Evolutionary conservation across 2,113 vertebrate genomes (phyloP).

Genomic region (Turdus rufiventris): DNA sequence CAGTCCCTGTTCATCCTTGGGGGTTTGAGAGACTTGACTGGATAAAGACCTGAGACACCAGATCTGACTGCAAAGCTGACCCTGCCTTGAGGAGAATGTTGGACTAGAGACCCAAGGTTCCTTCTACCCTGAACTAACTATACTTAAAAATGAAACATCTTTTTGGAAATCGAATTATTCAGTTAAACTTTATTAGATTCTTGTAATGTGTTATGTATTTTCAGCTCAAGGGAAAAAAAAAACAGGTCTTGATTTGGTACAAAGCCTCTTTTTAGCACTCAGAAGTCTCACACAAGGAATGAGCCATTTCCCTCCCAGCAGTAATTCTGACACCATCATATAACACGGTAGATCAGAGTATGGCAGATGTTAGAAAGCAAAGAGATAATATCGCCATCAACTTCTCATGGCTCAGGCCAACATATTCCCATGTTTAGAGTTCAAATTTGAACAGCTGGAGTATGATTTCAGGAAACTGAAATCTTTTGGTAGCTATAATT

Average conservation of each 20-base stretch:
- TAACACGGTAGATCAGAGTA: neutral
- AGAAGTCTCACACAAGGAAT: neutral
- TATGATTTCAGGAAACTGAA: neutral
- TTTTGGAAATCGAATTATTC: neutral
- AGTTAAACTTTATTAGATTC: neutral
- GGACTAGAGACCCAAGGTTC: neutral
- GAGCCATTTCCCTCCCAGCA: neutral
- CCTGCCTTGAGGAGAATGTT: neutral
- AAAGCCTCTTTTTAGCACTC: neutral
- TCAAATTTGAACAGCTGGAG: neutral
- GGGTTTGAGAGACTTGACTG: neutral
- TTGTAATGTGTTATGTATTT: neutral
- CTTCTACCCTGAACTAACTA: neutral
- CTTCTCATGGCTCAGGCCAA: neutral
- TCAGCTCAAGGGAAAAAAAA: neutral
- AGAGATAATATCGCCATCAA: neutral
- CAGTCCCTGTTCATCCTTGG: neutral
- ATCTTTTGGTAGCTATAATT: neutral
- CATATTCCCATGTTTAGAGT: neutral
- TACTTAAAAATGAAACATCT: neutral
- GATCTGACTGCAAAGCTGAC: neutral
- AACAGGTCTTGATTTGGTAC: neutral
- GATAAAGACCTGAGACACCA: neutral
- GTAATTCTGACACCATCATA: neutral
- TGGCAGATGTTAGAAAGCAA: neutral